Base-by-base conservation (phyloP, 2,888 invertebrate species). In the Rhorus exstirpatorius region DNA sequence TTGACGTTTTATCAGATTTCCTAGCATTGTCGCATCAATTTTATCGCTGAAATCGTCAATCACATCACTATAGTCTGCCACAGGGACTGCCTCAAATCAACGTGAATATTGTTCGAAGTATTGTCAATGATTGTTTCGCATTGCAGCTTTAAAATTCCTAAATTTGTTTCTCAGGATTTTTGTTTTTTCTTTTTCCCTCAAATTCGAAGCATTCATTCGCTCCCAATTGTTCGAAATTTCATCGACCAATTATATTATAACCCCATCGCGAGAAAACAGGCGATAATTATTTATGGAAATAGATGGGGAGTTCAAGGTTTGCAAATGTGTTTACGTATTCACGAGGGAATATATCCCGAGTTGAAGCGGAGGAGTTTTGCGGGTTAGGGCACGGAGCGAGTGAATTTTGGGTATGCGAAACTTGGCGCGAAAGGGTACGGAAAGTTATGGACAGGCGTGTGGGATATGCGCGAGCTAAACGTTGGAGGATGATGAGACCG, bases 291-390 rank as follows among this genome's bases (percentile, higher is more conserved):
- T 60, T 53, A 72, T 77, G 71, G 61, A 77, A 76, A 77, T 72
- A 60, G 19, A 26, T 67, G 26, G 14, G 10, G 55, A 26, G 55
- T 26, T 31, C 58, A 60, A 41, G 72, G 19, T 72, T 78, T 21
- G 46, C 24, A 41, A 38, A 55, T 68, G 55, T 78, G 78, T 78
- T 81, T 81, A 81, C 78, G 68, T 35, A 78, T 81, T 81, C 68
- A 78, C 72, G 44, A 55, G 78, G 44, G 35, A 58, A 68, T 81
- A 76, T 80, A 81, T 71, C 67, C 51, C 44, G 60, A 80, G 63
- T 80, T 75, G 24, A 26, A 55, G 75, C 35, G 14, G 19, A 78
- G 63, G n/a, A n/a, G n/a, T n/a, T n/a, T 79, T 72, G 8, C 10
- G 51, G 38, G 26, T 17, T 12, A 51, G 41, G 19, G 41, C 0